Percentiles rank a stretch among this genome's conserved stretches.
phyloP scores from a whole-genome alignment of 2,888 invertebrate genomes.

The Colostygia pectinataria region DNA sequence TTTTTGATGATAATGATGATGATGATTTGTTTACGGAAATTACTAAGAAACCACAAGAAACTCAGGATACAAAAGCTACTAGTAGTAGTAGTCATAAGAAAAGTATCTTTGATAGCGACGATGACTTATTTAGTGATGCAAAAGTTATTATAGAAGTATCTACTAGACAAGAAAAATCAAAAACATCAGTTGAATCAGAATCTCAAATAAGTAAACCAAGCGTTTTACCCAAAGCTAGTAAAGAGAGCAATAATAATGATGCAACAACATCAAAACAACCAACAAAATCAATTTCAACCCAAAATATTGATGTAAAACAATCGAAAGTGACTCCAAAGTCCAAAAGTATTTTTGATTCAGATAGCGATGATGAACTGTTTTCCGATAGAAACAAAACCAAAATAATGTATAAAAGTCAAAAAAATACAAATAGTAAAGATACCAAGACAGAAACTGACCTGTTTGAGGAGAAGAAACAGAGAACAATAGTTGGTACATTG shows the following conservation, averaged over 20 bases:
- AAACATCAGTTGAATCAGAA: constrained; percentile 10
- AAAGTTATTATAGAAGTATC: constrained; percentile 26
- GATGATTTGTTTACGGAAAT: constrained; percentile 66
- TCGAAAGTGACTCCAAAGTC: constrained; percentile 8
- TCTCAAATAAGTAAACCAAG: not conserved
- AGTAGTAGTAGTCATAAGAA: constrained; percentile 35
- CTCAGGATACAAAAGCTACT: constrained; percentile 1
- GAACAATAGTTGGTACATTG: constrained; percentile 2
- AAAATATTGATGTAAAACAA: constrained; percentile 2
- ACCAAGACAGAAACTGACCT: constrained; percentile 1
- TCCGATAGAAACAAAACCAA: constrained; percentile 29
- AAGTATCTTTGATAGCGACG: constrained; percentile 58
- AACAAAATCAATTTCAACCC: not conserved
- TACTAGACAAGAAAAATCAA: constrained; percentile 6
- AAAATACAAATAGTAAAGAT: constrained; percentile 6
- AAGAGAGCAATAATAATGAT: constrained; percentile 17
- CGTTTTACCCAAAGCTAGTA: not conserved
- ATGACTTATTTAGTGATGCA: constrained; percentile 49
- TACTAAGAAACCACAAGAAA: constrained; percentile 33
- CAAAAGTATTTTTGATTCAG: constrained; percentile 51
- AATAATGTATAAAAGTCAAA: constrained; percentile 1
- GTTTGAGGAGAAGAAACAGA: constrained; percentile 8
- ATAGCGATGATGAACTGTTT: constrained; percentile 56
- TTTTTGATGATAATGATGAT: constrained; percentile 65
- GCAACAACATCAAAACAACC: constrained; percentile 1